Percentiles rank a stretch among this genome's conserved stretches.
Conservation (phyloP, 2,888 invertebrate species). For the Trissoscelio sp. region DNA sequence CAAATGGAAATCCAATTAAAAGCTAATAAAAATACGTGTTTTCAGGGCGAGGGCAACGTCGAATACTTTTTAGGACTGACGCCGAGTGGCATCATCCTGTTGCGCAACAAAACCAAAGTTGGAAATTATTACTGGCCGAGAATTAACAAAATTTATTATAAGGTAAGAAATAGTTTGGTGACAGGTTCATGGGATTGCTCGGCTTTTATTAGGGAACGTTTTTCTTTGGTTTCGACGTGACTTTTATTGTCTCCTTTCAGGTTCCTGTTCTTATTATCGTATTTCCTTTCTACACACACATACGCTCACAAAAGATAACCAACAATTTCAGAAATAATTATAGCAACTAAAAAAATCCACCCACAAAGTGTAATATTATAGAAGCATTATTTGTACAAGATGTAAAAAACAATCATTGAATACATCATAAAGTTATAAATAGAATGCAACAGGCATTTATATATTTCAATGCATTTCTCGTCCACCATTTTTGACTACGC, state of each 20-base stretch:
- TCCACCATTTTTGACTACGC: too few relatives aligned
- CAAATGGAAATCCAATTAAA: too few relatives aligned
- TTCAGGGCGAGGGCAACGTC: constrained; percentile 96
- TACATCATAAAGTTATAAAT: too few relatives aligned
- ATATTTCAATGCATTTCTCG: too few relatives aligned
- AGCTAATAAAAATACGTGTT: constrained; percentile 47
- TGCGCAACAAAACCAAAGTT: constrained; percentile 97
- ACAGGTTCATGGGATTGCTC: constrained; percentile 50
- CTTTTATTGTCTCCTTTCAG: constrained; percentile 25
- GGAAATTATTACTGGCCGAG: constrained; percentile 99
- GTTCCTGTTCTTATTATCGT: constrained; percentile 7
- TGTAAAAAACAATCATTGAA: too few relatives aligned
- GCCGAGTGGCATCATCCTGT: constrained; percentile 96
- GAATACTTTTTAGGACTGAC: constrained; percentile 98
- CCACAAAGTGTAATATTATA: too few relatives aligned
- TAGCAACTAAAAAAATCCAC: too few relatives aligned
- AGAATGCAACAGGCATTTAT: too few relatives aligned
- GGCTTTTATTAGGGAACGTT: constrained; percentile 36
- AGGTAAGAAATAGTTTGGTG: constrained; percentile 82
- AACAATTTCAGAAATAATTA: not conserved
- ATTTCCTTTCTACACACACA: not conserved
- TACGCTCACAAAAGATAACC: not conserved
- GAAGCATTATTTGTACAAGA: too few relatives aligned
- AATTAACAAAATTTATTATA: constrained; percentile 97
- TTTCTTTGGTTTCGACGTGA: constrained; percentile 34